Evolutionary conservation across 2,113 vertebrate species (phyloP).

Genomic region (Eupsittula cactorum): DNA sequence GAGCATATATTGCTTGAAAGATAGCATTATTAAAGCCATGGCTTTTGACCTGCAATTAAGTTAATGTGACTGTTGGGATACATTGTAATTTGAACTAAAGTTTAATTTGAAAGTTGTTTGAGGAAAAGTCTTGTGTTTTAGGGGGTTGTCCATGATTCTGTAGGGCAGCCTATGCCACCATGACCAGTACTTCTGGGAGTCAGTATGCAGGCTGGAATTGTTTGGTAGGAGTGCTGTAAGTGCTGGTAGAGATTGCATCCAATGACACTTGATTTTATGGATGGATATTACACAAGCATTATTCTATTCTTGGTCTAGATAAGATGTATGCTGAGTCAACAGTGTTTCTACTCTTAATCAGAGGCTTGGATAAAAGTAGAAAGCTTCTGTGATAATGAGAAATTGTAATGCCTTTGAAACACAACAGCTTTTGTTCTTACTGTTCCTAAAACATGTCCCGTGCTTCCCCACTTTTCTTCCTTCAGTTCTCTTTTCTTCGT

Average conservation of each 20-base stretch:
- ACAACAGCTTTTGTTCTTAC: background rate
- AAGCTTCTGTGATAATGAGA: background rate
- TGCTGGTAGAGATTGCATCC: background rate
- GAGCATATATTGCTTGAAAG: background rate
- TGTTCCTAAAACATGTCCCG: background rate
- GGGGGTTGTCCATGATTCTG: background rate
- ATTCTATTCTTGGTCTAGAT: background rate
- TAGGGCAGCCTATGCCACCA: background rate
- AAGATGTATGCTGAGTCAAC: background rate
- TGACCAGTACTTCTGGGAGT: background rate
- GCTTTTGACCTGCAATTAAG: background rate
- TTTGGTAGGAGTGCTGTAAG: too few relatives aligned
- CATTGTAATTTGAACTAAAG: background rate
- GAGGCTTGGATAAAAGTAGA: background rate
- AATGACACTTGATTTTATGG: background rate
- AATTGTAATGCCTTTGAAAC: background rate
- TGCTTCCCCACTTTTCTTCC: background rate
- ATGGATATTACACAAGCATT: background rate
- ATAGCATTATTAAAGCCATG: background rate
- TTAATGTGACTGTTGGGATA: background rate
- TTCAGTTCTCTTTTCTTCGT: background rate
- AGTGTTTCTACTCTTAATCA: background rate
- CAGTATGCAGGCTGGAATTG: background rate
- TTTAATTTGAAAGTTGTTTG: background rate
- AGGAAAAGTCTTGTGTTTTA: background rate